Base-by-base conservation (phyloP, 2,113 vertebrate genomes). In the Oryzias curvinotus region DNA sequence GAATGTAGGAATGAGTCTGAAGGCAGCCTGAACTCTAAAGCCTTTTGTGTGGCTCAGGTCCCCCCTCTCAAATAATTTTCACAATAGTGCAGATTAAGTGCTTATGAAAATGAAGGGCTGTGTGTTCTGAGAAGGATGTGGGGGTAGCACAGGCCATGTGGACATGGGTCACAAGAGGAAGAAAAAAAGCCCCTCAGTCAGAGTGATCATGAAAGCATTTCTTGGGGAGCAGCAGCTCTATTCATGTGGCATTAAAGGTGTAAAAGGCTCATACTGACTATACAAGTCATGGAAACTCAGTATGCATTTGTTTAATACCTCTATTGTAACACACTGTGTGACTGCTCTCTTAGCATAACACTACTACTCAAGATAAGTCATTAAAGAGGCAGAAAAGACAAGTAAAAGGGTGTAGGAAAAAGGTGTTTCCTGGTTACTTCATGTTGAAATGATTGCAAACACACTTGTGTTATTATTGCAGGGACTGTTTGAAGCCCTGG, bases 31-130 rank as follows among this genome's bases (percentile, higher is more conserved):
- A 21, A 28, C 45, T 58, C 44, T 45, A 2, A 64, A 54, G 23
- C 62, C 71, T 62, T 75, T 83, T 84, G 73, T 81, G 63, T n/a
- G 65, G 44, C 42, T 5, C n/a, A 68, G 66, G 66, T 72, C 61
- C 68, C 62, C 44, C 49, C 41, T 77, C 73, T 74, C 59, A 75
- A 79, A 76, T 60, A 42, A 78, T 59, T 59, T 81, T 51, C 74
- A 76, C 82, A 77, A 79, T 80, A 82, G 76, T 80, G 67, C 82
- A 85, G 78, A 85, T 89, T 80, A 87, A 70, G 70, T 42, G 56
- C 74, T 78, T 82, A 76, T 71, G 66, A 80, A 81, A 82, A 79
- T 75, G 59, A 73, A 73, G 62, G 58, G 68, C 60, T 62, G 46
- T 25, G 77, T 44, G 57, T 63, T 55, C 46, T 45, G 65, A 62